Base-by-base conservation (phyloP, 2,888 invertebrate genomes). In the Margaritifera margaritifera region DNA sequence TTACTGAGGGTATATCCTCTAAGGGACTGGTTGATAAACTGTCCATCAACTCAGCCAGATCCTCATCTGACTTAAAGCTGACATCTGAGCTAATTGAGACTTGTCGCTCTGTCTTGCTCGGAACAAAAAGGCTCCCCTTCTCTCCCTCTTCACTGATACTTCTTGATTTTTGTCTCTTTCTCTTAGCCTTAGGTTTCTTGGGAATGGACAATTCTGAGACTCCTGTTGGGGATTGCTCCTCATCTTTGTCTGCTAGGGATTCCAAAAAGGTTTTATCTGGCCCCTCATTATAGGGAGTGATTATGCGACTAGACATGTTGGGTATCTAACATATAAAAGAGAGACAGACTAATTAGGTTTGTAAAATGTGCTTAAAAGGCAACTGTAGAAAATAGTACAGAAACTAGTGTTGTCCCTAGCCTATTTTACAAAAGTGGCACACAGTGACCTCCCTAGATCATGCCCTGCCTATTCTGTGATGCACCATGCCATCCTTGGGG, bases 271-370 rank as follows among this genome's bases (percentile, higher is more conserved):
- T 74, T 59, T 75, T 71, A 25, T 77, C 77, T 3, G 87, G 87
- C 24, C 81, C 81, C 42, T 83, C 85, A 65, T 75, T 78, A 72
- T 82, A 86, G 11, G 88, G 88, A 6, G 89, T 88, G 25, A 88
- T 79, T 58, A 81, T n/a, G 50, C 89, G 79, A 19, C 85, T 69
- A 25, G 79, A 78, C 87, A 88, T 88, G 27, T 79, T 79, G 25
- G 84, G 82, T 25, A 86, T 81, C 87, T 88, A 69, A 15, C 61
- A 66, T 71, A 68, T 8, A 42, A 66, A 53, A 59, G 55, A 54
- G 24, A 25, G 4, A 6, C 24, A 59, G 19, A 11, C 58, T 31
- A 6, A 63, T 56, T 24, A 64, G 24, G 18, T 1, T 57, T 15
- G 24, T 50, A 73, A 25, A 51, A 55, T 27, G 20, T 53, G 27